Evolutionary conservation across 92 coral and sea anemone species (phyloP), one percentile per base, ranked within the genome.

Genomic region (Porites divaricata): DNA sequence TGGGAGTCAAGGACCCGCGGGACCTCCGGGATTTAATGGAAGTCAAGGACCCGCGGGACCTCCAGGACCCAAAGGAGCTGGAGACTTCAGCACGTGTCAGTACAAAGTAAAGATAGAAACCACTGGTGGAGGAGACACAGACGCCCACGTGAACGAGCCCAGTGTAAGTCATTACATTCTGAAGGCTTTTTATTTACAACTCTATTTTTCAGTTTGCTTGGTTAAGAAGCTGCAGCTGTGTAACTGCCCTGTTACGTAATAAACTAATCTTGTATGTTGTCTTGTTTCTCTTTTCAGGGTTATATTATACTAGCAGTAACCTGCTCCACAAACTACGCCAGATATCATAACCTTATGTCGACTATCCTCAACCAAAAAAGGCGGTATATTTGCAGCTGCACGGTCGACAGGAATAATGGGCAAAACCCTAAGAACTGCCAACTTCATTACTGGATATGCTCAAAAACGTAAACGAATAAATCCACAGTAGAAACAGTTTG

Each of bases 261-360:
- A 21, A 17, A 1, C 10, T 6, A 8, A 21, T 9, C 8, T 3
- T 65, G 1, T 66, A 8, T 9, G 22, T 22, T 66, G 70, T 66
- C 28, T 6, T 24, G 6, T 25, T 24, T 24, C 22, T 20, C 17
- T 19, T 21, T 72, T 2, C 77, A 88, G 88, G 69, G 81, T 8
- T 75, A 52, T 6, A 71, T 4, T 9, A 71, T 88, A 16, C 14
- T 88, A 15, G 91, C 84, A 13, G 88, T 56, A 8, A 77, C 91
- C 15, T 88, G 91, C 56, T 53, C 88, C 2, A 83, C 91, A 2
- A 35, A 88, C 68, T 63, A 58, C 25, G 81, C 70, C 21, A 49
- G 4, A 1, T 84, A 83, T 75, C n/a, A n/a, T n/a, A n/a, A n/a
- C n/a, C n/a, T n/a, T n/a, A n/a, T n/a, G 72, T 77, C 6, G 0